Evolutionary conservation across 2,113 vertebrate genomes (phyloP).

Genomic region (Columba livia): DNA sequence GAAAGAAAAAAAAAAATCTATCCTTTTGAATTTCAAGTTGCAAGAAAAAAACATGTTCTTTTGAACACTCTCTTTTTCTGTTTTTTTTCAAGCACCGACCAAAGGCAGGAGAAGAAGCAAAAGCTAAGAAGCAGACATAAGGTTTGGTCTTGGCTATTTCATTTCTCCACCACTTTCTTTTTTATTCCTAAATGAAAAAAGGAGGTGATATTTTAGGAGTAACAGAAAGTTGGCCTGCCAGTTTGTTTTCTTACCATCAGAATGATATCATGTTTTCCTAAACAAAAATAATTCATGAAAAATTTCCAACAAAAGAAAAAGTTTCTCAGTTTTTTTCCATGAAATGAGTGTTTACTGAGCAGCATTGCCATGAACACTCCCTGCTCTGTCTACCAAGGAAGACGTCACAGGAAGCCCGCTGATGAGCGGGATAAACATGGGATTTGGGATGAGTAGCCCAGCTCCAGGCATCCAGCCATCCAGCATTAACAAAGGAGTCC

Average conservation of each 20-base stretch:
- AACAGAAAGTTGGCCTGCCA: conserved; percentile 40
- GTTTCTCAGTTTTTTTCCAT: conserved; percentile 36
- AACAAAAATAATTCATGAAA: conserved; percentile 65
- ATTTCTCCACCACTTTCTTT: conserved; percentile 23
- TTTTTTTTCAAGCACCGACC: background rate
- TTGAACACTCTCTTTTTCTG: background rate
- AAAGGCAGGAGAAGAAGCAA: conserved; percentile 4
- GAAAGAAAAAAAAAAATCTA: background rate
- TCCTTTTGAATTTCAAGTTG: background rate
- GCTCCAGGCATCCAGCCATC: background rate
- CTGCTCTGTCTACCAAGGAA: background rate
- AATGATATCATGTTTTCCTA: conserved; percentile 69
- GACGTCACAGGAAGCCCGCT: background rate
- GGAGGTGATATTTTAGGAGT: conserved; percentile 42
- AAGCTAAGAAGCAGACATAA: background rate
- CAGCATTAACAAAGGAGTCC: background rate
- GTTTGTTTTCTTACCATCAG: conserved; percentile 58
- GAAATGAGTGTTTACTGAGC: conserved; percentile 21
- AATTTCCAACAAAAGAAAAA: conserved; percentile 44
- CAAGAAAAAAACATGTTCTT: background rate
- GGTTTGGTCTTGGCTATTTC: conserved; percentile 1
- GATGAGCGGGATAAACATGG: background rate
- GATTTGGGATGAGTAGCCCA: background rate
- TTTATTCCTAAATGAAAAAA: conserved; percentile 51
- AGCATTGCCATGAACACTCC: background rate